Conservation (phyloP, 2,888 invertebrate species). For the Microctonus hyperodae region DNA sequence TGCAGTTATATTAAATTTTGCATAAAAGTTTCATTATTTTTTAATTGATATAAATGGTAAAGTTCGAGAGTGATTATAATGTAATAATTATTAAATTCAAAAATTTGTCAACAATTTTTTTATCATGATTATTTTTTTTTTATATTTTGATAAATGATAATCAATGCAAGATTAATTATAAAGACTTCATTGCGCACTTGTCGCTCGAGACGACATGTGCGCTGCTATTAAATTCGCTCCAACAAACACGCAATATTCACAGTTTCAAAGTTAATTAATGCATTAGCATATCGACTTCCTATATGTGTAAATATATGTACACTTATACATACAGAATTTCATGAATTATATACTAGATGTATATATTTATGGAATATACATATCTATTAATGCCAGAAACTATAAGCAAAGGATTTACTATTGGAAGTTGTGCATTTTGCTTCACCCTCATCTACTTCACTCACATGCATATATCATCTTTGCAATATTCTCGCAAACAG, state of each 20-base stretch:
- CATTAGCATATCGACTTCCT: background rate
- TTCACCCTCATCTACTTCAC: conserved; percentile 2
- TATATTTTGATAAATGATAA: background rate
- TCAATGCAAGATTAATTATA: conserved; percentile 3
- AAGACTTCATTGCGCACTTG: conserved; percentile 14
- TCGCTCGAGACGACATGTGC: background rate
- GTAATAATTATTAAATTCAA: background rate
- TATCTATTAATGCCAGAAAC: background rate
- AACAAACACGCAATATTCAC: background rate
- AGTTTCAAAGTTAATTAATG: conserved; percentile 13
- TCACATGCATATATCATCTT: background rate
- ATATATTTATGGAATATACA: background rate
- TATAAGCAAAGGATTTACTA: background rate
- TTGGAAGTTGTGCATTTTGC: conserved; percentile 7
- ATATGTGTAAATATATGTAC: background rate
- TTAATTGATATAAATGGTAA: no score
- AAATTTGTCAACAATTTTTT: no score
- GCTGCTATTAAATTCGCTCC: conserved; percentile 12
- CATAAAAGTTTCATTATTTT: no score
- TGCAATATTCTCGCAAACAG: background rate
- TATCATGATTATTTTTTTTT: background rate
- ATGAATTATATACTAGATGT: background rate
- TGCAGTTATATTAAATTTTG: no score
- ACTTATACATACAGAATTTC: background rate
- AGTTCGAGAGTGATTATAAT: no score